Evolutionary conservation across 23 tunicate species (phyloP).

Genomic region (Ascidia mentula): DNA sequence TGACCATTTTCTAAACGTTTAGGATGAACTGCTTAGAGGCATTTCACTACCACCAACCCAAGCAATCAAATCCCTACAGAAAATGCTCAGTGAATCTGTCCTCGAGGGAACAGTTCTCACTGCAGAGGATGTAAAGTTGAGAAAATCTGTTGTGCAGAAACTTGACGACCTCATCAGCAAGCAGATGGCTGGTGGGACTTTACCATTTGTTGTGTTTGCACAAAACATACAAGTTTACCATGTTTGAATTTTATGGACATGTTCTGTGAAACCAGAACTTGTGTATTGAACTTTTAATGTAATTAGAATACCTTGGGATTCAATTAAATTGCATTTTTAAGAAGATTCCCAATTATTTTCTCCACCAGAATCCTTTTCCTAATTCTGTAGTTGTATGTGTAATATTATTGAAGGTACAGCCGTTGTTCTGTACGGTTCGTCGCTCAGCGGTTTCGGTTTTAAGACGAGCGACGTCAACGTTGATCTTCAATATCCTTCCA

Average conservation of each 20-base stretch:
- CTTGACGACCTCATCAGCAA: constrained; percentile 30
- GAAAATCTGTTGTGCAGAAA: constrained; percentile 42
- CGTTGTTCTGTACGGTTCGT: constrained; percentile 71
- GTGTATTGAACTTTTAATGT: too few relatives aligned
- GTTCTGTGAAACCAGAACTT: too few relatives aligned
- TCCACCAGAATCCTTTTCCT: too few relatives aligned
- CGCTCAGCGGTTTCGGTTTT: constrained; percentile 60
- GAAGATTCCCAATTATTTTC: background rate
- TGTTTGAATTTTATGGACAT: too few relatives aligned
- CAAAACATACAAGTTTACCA: too few relatives aligned
- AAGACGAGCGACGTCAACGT: constrained; percentile 65
- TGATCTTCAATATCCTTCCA: constrained; percentile 52
- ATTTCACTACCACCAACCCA: constrained; percentile 36
- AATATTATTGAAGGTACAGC: constrained; percentile 44
- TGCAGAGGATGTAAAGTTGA: constrained; percentile 25
- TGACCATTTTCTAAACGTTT: background rate
- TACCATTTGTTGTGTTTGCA: too few relatives aligned
- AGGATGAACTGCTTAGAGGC: constrained; percentile 57
- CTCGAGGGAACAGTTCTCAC: constrained; percentile 28
- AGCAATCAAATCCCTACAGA: constrained; percentile 39
- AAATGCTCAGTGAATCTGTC: constrained; percentile 26
- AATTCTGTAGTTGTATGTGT: too few relatives aligned
- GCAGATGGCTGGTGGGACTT: constrained; percentile 47
- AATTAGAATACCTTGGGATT: background rate
- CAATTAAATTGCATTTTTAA: background rate